Conservation (phyloP, 2,113 vertebrate genomes). For the Leucosticte australis region DNA sequence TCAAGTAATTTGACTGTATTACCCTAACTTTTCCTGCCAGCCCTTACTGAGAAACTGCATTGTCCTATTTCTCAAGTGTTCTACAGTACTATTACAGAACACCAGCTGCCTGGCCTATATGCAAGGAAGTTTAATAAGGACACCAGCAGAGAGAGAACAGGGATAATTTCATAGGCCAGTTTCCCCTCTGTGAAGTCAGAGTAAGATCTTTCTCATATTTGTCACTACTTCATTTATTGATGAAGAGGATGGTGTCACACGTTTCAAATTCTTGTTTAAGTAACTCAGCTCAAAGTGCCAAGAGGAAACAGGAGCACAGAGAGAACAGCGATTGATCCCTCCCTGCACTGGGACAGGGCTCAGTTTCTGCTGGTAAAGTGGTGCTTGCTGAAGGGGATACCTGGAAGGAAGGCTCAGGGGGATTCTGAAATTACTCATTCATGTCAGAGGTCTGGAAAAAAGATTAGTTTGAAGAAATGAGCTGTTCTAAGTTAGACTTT, state of each 20-base stretch:
- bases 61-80: neutral
- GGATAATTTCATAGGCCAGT: neutral
- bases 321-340: slow-evolving; percentile 6
- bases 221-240: slow-evolving; percentile 27
- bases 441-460: neutral
- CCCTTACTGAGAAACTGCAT: neutral
- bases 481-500: neutral
- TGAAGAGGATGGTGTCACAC: neutral
- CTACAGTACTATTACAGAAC: neutral
- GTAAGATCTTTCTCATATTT: neutral
- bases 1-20: neutral
- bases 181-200: neutral
- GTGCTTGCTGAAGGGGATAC: neutral
- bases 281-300: neutral
- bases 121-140: neutral
- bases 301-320: neutral
- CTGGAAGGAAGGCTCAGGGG: neutral
- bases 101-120: neutral
- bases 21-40: neutral
- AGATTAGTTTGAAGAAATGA: neutral
- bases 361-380: neutral
- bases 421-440: neutral
- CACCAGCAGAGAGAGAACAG: neutral
- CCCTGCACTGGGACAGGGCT: neutral
- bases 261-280: neutral